Conservation (phyloP, 1,140 invertebrate genomes). For the Linepithema humile region DNA sequence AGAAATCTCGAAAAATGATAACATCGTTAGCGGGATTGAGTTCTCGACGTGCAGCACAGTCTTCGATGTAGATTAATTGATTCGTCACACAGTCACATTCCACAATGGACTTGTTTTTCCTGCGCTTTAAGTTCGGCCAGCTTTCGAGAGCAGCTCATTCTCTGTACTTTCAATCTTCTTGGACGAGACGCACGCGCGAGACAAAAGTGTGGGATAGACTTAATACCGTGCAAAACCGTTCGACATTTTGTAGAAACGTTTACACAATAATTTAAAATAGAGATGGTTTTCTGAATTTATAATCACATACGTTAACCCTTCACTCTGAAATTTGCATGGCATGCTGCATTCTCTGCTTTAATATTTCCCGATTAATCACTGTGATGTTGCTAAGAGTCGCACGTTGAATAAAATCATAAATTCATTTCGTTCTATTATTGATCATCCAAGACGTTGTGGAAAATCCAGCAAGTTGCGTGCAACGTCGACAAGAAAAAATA, state of each 20-base stretch:
- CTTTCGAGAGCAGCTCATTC: neutral
- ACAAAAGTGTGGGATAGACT: neutral
- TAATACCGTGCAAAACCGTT: neutral
- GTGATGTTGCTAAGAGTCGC: neutral
- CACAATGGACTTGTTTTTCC: neutral
- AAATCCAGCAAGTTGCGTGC: neutral
- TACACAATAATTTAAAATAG: too few species aligned
- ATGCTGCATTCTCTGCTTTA: neutral
- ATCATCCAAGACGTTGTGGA: neutral
- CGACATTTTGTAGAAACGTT: neutral
- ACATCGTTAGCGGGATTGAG: too few species aligned
- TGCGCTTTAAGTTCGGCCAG: neutral
- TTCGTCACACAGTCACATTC: neutral
- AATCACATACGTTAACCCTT: too few species aligned
- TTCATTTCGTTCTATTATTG: neutral
- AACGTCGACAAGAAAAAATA: neutral
- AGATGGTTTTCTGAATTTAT: too few species aligned
- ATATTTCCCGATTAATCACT: neutral
- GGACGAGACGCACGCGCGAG: neutral
- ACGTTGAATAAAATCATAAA: neutral
- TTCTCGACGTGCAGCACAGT: neutral
- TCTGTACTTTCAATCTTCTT: neutral
- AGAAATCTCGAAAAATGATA: neutral
- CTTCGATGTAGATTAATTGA: neutral
- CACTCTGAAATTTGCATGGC: too few species aligned